phyloP scores from a whole-genome alignment of 2,797 vertebrate genomes.

The Luscinia luscinia region DNA sequence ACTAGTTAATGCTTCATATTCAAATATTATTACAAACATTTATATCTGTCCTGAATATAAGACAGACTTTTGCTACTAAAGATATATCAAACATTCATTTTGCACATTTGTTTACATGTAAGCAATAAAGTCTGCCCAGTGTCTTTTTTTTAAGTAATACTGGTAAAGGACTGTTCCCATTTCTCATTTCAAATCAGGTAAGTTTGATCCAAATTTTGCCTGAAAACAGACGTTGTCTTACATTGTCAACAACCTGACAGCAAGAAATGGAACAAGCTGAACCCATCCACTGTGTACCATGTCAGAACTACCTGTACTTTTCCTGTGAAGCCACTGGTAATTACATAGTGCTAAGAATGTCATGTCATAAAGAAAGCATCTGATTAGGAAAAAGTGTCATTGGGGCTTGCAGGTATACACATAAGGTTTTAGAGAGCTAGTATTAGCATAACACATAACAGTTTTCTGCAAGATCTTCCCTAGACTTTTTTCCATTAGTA shows the following conservation, averaged over 20 bases:
- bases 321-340: not conserved
- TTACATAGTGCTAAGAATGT: not conserved
- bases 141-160: not conserved
- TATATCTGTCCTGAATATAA: not conserved
- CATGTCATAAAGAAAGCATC: not conserved
- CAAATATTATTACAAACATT: not conserved
- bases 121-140: not conserved
- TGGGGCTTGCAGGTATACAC: not conserved
- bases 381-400: not conserved
- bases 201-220: not conserved
- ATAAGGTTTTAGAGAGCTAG: not conserved
- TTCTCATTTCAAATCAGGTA: not conserved
- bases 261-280: not conserved
- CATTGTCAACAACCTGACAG: not conserved
- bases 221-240: not conserved
- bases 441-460: not conserved
- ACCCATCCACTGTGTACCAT: not conserved
- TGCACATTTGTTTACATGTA: not conserved
- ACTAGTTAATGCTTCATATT: not conserved
- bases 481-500: not conserved
- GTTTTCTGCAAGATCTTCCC: not conserved
- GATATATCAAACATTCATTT: not conserved
- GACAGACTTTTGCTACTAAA: not conserved
- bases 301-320: not conserved
- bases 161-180: not conserved